Evolutionary conservation across 1,140 invertebrate species (phyloP).

Genomic region (Asbolus verrucosus): DNA sequence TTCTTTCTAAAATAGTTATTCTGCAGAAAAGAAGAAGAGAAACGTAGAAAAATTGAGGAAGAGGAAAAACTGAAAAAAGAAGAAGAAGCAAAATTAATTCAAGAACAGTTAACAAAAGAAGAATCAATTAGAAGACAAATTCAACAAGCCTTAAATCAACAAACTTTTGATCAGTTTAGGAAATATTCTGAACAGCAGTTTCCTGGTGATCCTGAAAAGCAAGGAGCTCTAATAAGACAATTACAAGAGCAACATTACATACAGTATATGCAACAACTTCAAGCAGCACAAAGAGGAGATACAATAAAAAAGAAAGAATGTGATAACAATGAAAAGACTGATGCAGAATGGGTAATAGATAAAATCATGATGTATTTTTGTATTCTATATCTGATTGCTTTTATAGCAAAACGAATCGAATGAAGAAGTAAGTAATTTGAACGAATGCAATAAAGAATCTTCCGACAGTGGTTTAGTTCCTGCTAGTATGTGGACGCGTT

Average conservation of each 20-base stretch:
- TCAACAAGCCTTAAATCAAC: conserved; percentile 95
- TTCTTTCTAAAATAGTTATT: too few species aligned
- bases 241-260: conserved; percentile 98
- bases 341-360: conserved; percentile 28
- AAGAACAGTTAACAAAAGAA: conserved; percentile 72
- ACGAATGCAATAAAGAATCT: conserved; percentile 45
- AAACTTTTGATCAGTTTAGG: conserved; percentile 95
- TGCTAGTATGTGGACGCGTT: conserved; percentile 93
- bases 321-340: conserved; percentile 58
- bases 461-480: conserved; percentile 40
- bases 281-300: conserved; percentile 65
- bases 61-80: conserved; percentile 71
- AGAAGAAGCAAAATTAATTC: conserved; percentile 72
- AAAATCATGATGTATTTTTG: neutral
- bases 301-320: conserved; percentile 61
- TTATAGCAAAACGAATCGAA: conserved; percentile 26
- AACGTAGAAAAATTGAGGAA: conserved; percentile 64
- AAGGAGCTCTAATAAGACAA: conserved; percentile 91
- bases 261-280: conserved; percentile 94
- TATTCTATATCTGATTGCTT: conserved; percentile 6
- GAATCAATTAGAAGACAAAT: conserved; percentile 83
- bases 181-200: conserved; percentile 95
- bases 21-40: conserved; percentile 62
- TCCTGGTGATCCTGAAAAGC: conserved; percentile 91
- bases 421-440: conserved; percentile 41